Conservation (phyloP, 2,888 invertebrate species). For the Drosophila austrosaltans region DNA sequence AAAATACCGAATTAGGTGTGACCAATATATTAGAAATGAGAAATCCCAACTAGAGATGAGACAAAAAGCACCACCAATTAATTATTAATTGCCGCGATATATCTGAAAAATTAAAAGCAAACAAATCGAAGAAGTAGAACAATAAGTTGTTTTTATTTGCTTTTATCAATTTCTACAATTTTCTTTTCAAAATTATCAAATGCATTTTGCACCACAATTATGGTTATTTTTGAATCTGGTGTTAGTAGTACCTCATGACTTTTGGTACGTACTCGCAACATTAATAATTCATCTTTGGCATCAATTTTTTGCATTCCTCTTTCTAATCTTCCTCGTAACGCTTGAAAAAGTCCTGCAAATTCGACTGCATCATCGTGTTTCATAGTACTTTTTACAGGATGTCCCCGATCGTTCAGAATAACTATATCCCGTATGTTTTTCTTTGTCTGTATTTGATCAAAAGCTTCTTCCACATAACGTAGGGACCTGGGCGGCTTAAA, state of each 20-base stretch:
- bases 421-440: conserved; percentile 79
- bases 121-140: no score
- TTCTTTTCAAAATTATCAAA: conserved; percentile 60
- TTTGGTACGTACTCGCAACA: conserved; percentile 79
- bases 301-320: conserved; percentile 76
- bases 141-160: background rate
- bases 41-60: background rate
- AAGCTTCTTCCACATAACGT: conserved; percentile 80
- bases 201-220: conserved; percentile 81
- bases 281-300: conserved; percentile 74
- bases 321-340: conserved; percentile 75
- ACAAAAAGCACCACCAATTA: no score
- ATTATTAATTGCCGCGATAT: no score
- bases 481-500: conserved; percentile 63
- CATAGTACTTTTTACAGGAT: conserved; percentile 81
- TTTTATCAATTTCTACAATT: background rate
- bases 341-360: conserved; percentile 79
- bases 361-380: conserved; percentile 63
- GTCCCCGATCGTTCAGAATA: conserved; percentile 76
- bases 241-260: conserved; percentile 78
- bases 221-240: conserved; percentile 81
- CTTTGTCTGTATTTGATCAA: conserved; percentile 65
- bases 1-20: conserved; percentile 28
- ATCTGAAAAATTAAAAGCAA: no score
- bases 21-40: conserved; percentile 24